Conservation (phyloP, 1,140 invertebrate species). For the Lamellibrachia luymesi region DNA sequence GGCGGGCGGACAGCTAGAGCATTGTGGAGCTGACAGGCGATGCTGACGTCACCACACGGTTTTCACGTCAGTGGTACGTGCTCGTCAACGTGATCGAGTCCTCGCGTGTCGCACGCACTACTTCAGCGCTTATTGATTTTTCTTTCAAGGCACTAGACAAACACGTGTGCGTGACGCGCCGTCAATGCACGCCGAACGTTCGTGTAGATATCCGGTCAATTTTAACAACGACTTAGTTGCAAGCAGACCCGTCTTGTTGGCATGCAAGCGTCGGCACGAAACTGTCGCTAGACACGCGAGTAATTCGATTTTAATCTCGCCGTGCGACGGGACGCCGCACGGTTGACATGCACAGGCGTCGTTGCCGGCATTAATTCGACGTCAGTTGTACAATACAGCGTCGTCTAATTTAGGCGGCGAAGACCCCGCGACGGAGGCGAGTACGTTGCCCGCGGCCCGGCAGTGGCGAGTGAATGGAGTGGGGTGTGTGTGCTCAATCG, state of each 20-base stretch:
- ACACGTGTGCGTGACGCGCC: background rate
- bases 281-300: conserved; percentile 2
- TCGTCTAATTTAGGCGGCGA: background rate
- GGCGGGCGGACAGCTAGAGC: background rate
- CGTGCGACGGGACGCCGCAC: background rate
- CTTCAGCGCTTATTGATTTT: background rate
- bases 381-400: background rate
- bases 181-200: background rate
- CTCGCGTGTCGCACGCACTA: background rate
- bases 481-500: background rate
- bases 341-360: background rate
- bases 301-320: background rate
- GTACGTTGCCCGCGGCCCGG: background rate
- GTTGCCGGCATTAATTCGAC: background rate
- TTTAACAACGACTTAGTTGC: conserved; percentile 5
- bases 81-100: background rate
- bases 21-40: background rate
- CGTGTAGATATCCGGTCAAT: conserved; percentile 4
- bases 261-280: conserved; percentile 2
- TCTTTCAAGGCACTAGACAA: background rate
- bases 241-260: background rate
- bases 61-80: background rate
- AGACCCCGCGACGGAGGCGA: background rate
- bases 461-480: background rate
- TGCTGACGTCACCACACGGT: background rate